Conservation (phyloP, 2,888 invertebrate species). For the Stenolophus ochropezus region DNA sequence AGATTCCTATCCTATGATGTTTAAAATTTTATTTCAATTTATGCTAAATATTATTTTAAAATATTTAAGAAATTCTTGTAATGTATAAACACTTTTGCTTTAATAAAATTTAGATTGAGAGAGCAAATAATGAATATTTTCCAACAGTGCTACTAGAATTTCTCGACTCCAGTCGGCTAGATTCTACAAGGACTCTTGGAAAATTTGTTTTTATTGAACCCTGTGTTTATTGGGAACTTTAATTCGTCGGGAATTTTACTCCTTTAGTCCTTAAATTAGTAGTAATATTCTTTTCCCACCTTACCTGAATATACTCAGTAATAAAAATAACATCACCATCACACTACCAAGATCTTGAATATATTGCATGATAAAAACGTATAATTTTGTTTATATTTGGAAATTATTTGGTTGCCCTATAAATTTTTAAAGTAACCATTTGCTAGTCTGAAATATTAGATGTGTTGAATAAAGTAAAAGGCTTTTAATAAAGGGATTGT, state of each 20-base stretch:
- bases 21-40: constrained; percentile 48
- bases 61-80: constrained; percentile 45
- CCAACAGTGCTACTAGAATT: constrained; percentile 70
- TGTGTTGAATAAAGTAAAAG: constrained; percentile 5
- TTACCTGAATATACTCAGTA: constrained; percentile 23
- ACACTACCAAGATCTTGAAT: constrained; percentile 9
- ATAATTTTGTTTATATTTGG: constrained; percentile 7
- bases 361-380: constrained; percentile 40
- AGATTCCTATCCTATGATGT: constrained; percentile 42
- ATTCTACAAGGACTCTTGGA: constrained; percentile 70
- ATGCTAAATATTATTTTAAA: constrained; percentile 43
- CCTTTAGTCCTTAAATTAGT: constrained; percentile 23
- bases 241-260: constrained; percentile 13
- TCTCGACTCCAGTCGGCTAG: constrained; percentile 65
- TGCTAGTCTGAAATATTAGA: too few relatives aligned
- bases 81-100: constrained; percentile 41
- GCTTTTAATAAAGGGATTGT: constrained; percentile 11
- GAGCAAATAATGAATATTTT: constrained; percentile 59
- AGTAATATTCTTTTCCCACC: constrained; percentile 4
- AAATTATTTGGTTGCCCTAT: constrained; percentile 30
- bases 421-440: constrained; percentile 20
- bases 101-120: constrained; percentile 61
- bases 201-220: constrained; percentile 68
- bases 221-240: constrained; percentile 52
- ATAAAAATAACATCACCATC: constrained; percentile 29